phyloP scores from a whole-genome alignment of 2,888 invertebrate species.

The Glaucopsyche alexis region DNA sequence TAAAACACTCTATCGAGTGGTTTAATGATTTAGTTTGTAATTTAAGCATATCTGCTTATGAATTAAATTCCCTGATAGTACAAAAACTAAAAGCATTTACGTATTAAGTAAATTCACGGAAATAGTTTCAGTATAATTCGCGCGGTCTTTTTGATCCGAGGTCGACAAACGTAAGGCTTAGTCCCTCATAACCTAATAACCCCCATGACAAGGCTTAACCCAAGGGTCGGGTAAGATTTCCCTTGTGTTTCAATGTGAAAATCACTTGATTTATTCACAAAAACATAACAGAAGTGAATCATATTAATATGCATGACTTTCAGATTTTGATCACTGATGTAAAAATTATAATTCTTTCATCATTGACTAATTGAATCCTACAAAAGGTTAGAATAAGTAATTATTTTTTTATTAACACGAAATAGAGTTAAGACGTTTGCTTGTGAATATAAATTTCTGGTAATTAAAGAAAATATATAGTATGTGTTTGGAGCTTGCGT shows the following conservation, averaged over 20 bases:
- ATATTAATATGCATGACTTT: conserved; percentile 8
- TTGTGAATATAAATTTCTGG: no score
- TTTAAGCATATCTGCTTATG: no score
- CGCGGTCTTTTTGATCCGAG: conserved; percentile 7
- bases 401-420: no score
- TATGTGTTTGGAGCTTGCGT: no score
- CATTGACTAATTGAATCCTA: no score
- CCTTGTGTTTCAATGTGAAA: conserved; percentile 4
- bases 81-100: background rate
- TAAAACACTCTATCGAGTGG: no score
- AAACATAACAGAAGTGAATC: background rate
- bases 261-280: background rate
- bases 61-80: background rate
- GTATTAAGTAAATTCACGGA: background rate
- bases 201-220: conserved; percentile 12
- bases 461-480: no score
- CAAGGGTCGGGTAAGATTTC: background rate
- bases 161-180: conserved; percentile 7
- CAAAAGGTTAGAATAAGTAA: no score
- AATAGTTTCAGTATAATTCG: background rate
- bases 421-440: no score
- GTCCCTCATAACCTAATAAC: conserved; percentile 18
- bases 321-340: background rate
- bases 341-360: background rate
- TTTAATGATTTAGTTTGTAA: no score